Conservation (phyloP, 2,888 invertebrate species). For the Acrobasis suavella region DNA sequence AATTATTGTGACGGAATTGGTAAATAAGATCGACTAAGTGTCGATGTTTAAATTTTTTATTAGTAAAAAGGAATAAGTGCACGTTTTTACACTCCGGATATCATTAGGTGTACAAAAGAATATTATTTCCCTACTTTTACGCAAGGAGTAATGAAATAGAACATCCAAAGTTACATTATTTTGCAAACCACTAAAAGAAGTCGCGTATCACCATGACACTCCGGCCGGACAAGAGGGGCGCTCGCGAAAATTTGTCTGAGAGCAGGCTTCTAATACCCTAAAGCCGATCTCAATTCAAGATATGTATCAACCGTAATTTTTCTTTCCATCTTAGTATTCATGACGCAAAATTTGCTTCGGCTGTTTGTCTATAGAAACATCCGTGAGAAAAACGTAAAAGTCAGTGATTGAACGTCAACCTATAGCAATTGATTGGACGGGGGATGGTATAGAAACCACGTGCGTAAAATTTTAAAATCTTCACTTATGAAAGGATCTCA, state of each 20-base stretch:
- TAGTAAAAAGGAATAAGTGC: too few species aligned
- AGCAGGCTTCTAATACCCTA: slow-evolving; percentile 48
- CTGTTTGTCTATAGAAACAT: slow-evolving; percentile 36
- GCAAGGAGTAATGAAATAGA: too few species aligned
- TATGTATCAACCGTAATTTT: slow-evolving; percentile 71
- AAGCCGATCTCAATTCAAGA: slow-evolving; percentile 58
- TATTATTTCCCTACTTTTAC: too few species aligned
- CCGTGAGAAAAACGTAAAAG: slow-evolving; percentile 48
- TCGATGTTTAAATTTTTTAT: too few species aligned
- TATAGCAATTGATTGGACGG: slow-evolving; percentile 74
- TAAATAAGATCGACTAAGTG: not conserved
- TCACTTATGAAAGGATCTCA: too few species aligned
- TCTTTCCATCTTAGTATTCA: slow-evolving; percentile 67
- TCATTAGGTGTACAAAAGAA: too few species aligned
- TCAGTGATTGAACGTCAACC: slow-evolving; percentile 53
- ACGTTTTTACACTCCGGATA: too few species aligned
- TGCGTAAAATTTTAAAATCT: too few species aligned
- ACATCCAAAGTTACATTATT: not conserved
- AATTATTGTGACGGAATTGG: slow-evolving; percentile 1
- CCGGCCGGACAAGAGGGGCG: not conserved
- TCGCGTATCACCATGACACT: not conserved
- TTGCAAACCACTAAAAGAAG: not conserved
- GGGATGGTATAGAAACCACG: too few species aligned
- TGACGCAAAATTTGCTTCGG: slow-evolving; percentile 53
- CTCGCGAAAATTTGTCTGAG: slow-evolving; percentile 45